Base-by-base conservation (phyloP, 2,888 invertebrate genomes). In the Chironomus riparius region DNA sequence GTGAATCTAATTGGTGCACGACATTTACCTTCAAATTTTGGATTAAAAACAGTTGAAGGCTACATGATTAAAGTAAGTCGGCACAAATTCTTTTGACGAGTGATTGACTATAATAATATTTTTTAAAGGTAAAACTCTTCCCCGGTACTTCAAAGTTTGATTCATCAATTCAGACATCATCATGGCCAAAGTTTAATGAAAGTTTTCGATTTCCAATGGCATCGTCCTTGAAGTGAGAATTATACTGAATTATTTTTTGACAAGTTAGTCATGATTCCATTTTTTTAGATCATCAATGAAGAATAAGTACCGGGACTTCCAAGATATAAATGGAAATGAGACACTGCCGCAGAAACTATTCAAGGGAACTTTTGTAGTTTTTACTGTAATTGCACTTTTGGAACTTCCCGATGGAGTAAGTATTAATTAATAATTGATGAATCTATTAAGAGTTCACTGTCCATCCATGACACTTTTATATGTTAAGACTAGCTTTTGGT, bases 181-280 rank as follows among this genome's bases (percentile, higher is more conserved):
- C 92, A 0, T 92, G 92, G 91, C 92, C 93, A 0, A 88, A 89
- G 76, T 92, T 91, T 87, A 92, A 93, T 81, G 91, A 92, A 83
- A 91, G 90, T 78, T 92, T 92, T 80, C 88, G 87, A 79, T 92
- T 92, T 82, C 87, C 87, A 68, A 80, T 92, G 77, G 86, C 86
- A 79, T 87, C 84, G 2, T 81, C 82, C 68, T 81, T 81, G 47
- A 84, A 84, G 84, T 83, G 78, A 79, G 81, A 56, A 15, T 56
- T 56, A 15, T 1, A 38, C 2, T 79, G 47, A 12, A n/a, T n/a
- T 12, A 6, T 47, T 69, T 22, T 10, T 28, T 10, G 38, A 38
- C 38, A 38, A 10, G 38, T 38, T 2, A 38, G 38, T 38, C 38
- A 38, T 38, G 38, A 38, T 38, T 38, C 4, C 62, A 6, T 61